These are phyloP conservation scores for Galaxea fascicularis DNA, from an alignment of 92 coral and sea anemone genomes.

Conservation along the genomic window DNA sequence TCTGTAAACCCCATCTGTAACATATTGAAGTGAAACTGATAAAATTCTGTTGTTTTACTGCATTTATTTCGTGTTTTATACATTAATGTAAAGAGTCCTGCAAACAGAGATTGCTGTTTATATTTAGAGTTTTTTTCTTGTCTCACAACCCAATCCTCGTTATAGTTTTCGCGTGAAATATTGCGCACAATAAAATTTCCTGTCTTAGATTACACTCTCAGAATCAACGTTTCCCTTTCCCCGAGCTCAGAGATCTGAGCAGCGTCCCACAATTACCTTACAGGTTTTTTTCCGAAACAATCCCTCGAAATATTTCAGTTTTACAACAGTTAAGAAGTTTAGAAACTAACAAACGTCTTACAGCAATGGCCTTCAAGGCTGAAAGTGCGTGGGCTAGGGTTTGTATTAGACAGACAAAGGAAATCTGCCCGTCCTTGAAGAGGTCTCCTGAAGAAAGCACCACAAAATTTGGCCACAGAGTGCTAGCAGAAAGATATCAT, in stretches of 20 bases:
- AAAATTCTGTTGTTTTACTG: not conserved
- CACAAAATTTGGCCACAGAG: constrained; percentile 30
- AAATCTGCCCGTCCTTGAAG: constrained; percentile 5
- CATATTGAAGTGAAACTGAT: not conserved
- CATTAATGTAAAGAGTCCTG: not conserved
- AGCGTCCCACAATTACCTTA: not conserved
- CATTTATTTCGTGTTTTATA: not conserved
- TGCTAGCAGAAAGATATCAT: constrained; percentile 23
- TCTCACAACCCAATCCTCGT: not conserved
- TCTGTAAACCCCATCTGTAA: not conserved
- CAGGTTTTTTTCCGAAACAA: not conserved
- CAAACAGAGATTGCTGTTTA: not conserved
- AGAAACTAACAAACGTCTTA: constrained; percentile 28
- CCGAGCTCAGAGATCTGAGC: not conserved
- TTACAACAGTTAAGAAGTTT: constrained; percentile 17
- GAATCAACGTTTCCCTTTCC: not conserved
- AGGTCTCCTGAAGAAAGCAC: constrained; percentile 12
- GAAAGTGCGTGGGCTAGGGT: constrained; percentile 67
- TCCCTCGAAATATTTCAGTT: not conserved
- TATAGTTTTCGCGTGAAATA: constrained; percentile 4
- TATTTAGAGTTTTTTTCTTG: not conserved
- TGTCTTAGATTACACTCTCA: too few relatives aligned
- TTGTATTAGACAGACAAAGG: constrained; percentile 40
- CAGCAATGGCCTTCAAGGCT: constrained; percentile 41
- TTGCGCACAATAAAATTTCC: not conserved